Base-by-base conservation (phyloP, 2,888 invertebrate species). In the Fabriciana adippe region DNA sequence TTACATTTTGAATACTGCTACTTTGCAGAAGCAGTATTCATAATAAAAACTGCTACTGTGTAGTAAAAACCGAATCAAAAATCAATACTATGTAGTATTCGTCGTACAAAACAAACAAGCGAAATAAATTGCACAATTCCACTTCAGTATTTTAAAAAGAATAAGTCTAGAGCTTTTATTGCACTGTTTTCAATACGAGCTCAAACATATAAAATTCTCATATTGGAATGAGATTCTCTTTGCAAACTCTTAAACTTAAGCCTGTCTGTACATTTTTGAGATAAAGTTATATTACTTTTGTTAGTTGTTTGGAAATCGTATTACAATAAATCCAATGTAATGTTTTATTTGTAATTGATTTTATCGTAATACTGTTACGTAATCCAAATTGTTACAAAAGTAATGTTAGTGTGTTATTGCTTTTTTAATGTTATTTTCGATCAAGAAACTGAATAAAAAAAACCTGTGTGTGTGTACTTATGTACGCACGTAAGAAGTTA, bases 181-280 rank as follows among this genome's bases (percentile, higher is more conserved):
- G 66, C 68, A 55, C 63, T 63, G 61, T 67, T 71, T 66, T 60
- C 69, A 67, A 56, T 67, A 68, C 63, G 66, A 67, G 59, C 71
- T 62, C 65, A 65, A 66, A 68, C 56, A 61, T 55, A 67, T 67
- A 66, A 66, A 67, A 66, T 64, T 69, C 61, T 62, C 66, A 62
- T 69, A 68, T 61, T 64, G 65, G 54, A 72, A 59, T 57, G 62
- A 57, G 55, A 63, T 71, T 67, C 65, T 31, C 55, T 67, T 65
- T 63, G 55, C 45, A 67, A 64, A 69, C 56, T 70, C 35, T 64
- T 48, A 51, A 72, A 68, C 61, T 70, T 67, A 69, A 61, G 51
- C 62, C 64, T 64, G 50, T 48, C 47, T 54, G 61, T 55, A 45
- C 62, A 59, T 64, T 67, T 61, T 64, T 55, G 57, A 54, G 59